Percentiles rank a stretch among this genome's conserved stretches.
These are phyloP conservation scores for Seriola aureovittata DNA, from an alignment of 2,113 vertebrate genomes.

Conservation along the genomic window DNA sequence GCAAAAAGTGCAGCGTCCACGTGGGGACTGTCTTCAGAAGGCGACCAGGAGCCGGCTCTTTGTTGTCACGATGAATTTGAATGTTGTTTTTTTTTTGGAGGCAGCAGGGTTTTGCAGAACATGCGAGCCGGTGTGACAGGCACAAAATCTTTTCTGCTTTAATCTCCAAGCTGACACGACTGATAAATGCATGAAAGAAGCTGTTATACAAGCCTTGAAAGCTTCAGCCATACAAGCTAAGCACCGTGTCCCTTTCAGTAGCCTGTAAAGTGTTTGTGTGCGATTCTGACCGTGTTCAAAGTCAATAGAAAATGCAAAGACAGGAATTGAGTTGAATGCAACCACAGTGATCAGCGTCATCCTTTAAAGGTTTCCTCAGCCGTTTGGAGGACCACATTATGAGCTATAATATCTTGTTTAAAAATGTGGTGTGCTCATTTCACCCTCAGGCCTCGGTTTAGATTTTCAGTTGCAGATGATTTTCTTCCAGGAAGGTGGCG, in stretches of 20 bases:
- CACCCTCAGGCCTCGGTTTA: not conserved
- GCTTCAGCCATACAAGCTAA: constrained; percentile 20
- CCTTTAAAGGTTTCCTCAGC: not conserved
- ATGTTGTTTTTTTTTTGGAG: constrained; percentile 11
- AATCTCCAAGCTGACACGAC: constrained; percentile 40
- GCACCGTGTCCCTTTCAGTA: not conserved
- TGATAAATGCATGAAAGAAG: constrained; percentile 41
- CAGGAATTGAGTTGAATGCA: not conserved
- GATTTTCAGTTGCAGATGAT: not conserved
- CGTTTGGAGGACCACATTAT: not conserved
- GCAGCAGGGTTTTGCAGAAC: constrained; percentile 9
- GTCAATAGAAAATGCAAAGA: not conserved
- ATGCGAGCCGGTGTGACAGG: constrained; percentile 14
- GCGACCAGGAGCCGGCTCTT: not conserved
- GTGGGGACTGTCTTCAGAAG: not conserved
- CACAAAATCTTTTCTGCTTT: constrained; percentile 29
- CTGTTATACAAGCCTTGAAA: constrained; percentile 32
- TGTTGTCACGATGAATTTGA: constrained; percentile 9
- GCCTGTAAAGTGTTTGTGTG: not conserved
- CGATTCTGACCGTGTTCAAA: not conserved
- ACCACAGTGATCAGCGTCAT: not conserved
- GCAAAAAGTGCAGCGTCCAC: constrained; percentile 2
- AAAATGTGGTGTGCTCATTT: not conserved
- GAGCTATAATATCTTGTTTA: not conserved
- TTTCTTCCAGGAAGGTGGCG: not conserved